phyloP scores from a whole-genome alignment of 2,113 vertebrate genomes.

The Nicator chloris region DNA sequence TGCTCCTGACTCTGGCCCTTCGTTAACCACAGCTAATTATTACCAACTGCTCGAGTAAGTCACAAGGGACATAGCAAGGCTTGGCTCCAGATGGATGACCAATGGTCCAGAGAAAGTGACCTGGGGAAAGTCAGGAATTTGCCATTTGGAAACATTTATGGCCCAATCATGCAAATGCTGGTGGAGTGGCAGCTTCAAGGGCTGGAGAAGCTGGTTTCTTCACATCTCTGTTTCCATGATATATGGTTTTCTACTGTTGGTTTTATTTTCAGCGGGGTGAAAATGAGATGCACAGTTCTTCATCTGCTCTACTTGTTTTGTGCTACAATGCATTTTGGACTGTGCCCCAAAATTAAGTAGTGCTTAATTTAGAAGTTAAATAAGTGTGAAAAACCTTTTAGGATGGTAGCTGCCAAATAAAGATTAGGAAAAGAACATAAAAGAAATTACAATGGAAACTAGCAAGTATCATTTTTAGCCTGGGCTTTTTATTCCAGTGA shows the following conservation, averaged over 20 bases:
- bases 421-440: constrained; percentile 35
- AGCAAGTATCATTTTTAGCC: constrained; percentile 28
- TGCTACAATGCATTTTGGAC: constrained; percentile 8
- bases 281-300: constrained; percentile 21
- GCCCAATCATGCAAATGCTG: neutral
- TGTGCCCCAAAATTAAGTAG: neutral
- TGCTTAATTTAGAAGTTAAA: constrained; percentile 24
- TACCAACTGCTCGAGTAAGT: neutral
- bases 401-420: constrained; percentile 2
- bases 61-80: neutral
- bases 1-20: neutral
- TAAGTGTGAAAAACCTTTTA: constrained; percentile 27
- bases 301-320: constrained; percentile 23
- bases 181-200: neutral
- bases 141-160: neutral
- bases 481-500: constrained; percentile 4
- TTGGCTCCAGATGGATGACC: neutral
- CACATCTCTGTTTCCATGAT: neutral
- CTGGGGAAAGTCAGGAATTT: neutral
- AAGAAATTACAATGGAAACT: neutral
- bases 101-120: neutral
- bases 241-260: neutral
- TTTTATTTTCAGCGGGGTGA: neutral
- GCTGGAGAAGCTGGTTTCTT: neutral
- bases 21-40: neutral